A percentile compares a stretch with the other conserved stretches of the same genome.
Conservation (phyloP, 1,140 invertebrate species). For the Nylanderia fulva region DNA sequence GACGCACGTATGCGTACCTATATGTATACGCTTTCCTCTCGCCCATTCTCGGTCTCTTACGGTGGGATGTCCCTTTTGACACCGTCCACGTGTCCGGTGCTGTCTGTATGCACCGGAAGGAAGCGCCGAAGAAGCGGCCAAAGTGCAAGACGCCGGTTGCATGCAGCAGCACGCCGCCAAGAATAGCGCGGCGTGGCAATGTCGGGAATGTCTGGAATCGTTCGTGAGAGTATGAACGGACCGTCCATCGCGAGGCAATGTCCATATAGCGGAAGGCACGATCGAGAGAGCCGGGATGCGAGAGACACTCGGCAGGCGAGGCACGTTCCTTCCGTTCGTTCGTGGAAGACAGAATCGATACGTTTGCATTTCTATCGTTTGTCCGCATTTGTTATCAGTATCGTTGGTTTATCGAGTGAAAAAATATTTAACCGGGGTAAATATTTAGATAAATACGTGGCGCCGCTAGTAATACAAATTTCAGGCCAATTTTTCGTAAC, state of each 20-base stretch:
- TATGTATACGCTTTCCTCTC: neutral
- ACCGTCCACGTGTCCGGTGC: conserved; percentile 73
- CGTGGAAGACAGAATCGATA: conserved; percentile 8
- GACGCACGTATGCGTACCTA: neutral
- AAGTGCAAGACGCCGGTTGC: conserved; percentile 66
- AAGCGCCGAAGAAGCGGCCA: conserved; percentile 66
- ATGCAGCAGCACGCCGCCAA: conserved; percentile 70
- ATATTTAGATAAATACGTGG: neutral
- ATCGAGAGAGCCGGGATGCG: conserved; percentile 22
- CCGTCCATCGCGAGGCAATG: conserved; percentile 35
- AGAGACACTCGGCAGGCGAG: conserved; percentile 20
- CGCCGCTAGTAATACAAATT: neutral
- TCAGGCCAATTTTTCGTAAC: neutral
- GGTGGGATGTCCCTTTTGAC: conserved; percentile 68
- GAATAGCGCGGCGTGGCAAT: conserved; percentile 71
- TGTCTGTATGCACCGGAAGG: conserved; percentile 74
- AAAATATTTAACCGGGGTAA: neutral
- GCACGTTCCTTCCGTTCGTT: conserved; percentile 47
- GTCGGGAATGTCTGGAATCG: conserved; percentile 74
- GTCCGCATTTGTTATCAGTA: conserved; percentile 6
- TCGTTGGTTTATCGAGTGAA: neutral
- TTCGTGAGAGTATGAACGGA: conserved; percentile 67
- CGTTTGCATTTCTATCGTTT: conserved; percentile 21
- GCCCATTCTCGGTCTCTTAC: neutral
- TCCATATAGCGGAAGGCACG: conserved; percentile 36